Percentiles rank a stretch among this genome's conserved stretches.
Conservation (phyloP, 2,797 vertebrate species). For the Sebastes elongatus region DNA sequence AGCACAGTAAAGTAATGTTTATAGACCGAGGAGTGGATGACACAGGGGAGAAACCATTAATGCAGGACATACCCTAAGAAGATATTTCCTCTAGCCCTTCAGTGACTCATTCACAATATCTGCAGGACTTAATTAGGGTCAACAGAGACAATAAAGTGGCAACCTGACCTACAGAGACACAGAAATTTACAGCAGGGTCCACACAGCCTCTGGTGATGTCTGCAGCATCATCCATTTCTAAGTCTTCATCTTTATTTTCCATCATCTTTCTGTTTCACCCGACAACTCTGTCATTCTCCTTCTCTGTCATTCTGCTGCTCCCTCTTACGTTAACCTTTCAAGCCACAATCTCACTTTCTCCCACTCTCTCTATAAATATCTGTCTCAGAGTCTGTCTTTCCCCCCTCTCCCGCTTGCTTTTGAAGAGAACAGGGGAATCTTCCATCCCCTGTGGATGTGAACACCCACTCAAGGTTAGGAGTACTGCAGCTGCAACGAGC, state of each 20-base stretch:
- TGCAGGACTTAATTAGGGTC: conserved; percentile 68
- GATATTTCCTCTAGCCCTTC: conserved; percentile 47
- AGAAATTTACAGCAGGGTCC: conserved; percentile 32
- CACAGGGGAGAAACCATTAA: conserved; percentile 18
- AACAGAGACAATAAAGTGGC: conserved; percentile 52
- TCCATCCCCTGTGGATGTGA: conserved; percentile 68
- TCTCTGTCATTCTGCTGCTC: conserved; percentile 40
- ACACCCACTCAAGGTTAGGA: conserved; percentile 75
- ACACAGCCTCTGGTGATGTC: conserved; percentile 38
- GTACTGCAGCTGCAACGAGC: conserved; percentile 48
- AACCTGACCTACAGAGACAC: conserved; percentile 45
- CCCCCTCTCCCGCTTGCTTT: conserved; percentile 23
- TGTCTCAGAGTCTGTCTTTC: conserved; percentile 43
- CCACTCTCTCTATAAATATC: conserved; percentile 75
- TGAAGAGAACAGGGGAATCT: conserved; percentile 64
- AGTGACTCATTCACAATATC: conserved; percentile 62
- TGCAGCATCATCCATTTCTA: conserved; percentile 41
- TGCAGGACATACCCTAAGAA: conserved; percentile 21
- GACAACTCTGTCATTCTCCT: conserved; percentile 41
- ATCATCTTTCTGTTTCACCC: conserved; percentile 28
- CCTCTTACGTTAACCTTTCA: conserved; percentile 70
- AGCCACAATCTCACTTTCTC: conserved; percentile 61
- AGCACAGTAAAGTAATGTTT: conserved; percentile 12
- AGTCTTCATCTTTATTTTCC: conserved; percentile 55
- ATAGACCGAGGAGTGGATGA: neutral